Base-by-base conservation (phyloP, 2,113 vertebrate genomes). In the Sinocyclocheilus anophthalmus region DNA sequence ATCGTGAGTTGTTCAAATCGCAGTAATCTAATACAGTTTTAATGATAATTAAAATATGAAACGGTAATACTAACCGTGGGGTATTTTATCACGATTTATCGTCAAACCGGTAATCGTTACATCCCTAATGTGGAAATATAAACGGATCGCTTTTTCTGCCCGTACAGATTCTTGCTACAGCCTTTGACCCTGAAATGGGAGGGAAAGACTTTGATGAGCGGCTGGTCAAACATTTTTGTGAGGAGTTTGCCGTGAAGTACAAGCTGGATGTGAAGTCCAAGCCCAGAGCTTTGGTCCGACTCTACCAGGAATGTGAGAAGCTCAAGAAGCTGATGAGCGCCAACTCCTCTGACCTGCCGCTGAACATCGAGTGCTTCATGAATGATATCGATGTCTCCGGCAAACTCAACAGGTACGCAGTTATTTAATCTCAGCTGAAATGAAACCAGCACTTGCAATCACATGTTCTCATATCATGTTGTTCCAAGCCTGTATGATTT, bases 281-380 rank as follows among this genome's bases (percentile, higher is more conserved):
- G 94, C 96, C 98, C 24, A 95, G 97, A 76, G 96, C 98, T 0
- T 87, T 99, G 90, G 93, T 99, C 90, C 94, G 98, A 82, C 96
- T 99, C 12, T 97, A 95, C 92, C 98, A 98, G 92, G 98, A 99
- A 88, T 98, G 97, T 93, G 98, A 99, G 91, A 99, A 97, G 89
- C 96, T 99, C 85, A 99, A 98, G 88, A 98, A 98, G 59, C 85
- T 99, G 88, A 99, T 99, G 98, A 99, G 98, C 1, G 97, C 98
- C 12, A 99, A 99, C 87, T 96, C 96, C 26, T 99, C 98, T 4
- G 97, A 99, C 83, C 94, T 99, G 82, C 98, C 98, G 0, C 93
- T 99, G 77, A 99, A 97, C 90, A 99, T 99, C 0, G 98, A 99
- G 76, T 99, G 98, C 91, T 99, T 99, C 92, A 99, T 99, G 97